Evolutionary conservation across 2,113 vertebrate species (phyloP).

Genomic region (Toxotes jaculatrix): DNA sequence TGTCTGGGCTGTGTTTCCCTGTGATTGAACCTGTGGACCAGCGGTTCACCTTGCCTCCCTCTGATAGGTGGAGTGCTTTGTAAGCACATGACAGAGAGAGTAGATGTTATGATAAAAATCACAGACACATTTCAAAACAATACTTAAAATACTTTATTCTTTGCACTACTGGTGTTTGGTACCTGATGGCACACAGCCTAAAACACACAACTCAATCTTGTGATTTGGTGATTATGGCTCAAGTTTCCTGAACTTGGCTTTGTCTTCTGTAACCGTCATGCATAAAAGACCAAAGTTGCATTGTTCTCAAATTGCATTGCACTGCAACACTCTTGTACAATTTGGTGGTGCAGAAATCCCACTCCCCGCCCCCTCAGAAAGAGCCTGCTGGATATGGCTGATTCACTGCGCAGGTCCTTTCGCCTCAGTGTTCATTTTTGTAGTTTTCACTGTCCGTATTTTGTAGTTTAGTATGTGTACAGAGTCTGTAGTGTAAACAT

Average conservation of each 20-base stretch:
- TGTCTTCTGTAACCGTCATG: constrained; percentile 38
- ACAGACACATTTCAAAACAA: constrained; percentile 32
- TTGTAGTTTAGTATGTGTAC: not conserved
- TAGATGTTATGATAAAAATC: not conserved
- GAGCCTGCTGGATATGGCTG: not conserved
- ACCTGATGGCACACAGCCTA: constrained; percentile 34
- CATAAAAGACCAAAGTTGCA: constrained; percentile 60
- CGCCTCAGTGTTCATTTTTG: not conserved
- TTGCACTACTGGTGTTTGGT: constrained; percentile 31
- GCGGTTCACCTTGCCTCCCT: not conserved
- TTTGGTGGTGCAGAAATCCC: constrained; percentile 29
- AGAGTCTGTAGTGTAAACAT: constrained; percentile 55
- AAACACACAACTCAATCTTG: constrained; percentile 13
- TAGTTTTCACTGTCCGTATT: not conserved
- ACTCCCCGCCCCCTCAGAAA: not conserved
- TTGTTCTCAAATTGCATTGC: constrained; percentile 56
- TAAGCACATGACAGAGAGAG: too few species aligned
- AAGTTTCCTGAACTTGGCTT: constrained; percentile 65
- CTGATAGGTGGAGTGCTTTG: not conserved
- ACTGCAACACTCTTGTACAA: constrained; percentile 27
- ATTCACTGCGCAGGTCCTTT: constrained; percentile 13
- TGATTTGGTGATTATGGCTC: constrained; percentile 69
- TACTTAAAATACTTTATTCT: constrained; percentile 80
- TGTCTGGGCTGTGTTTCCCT: too few species aligned
- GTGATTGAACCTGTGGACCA: too few species aligned